Base-by-base conservation (phyloP, 2,797 vertebrate species). In the Pachyuromys duprasi region DNA sequence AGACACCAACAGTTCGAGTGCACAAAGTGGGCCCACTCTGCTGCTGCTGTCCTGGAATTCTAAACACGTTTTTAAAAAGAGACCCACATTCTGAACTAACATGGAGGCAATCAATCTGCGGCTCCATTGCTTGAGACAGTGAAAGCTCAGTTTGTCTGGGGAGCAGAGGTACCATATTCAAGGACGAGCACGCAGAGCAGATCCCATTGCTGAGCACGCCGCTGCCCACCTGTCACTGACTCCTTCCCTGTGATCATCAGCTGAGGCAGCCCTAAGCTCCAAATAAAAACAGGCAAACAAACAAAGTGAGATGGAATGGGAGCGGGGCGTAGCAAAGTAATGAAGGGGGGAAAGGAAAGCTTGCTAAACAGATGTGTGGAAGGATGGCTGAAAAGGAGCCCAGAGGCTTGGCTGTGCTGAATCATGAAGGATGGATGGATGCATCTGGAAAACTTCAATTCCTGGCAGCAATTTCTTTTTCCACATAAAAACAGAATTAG, bases 401-500 rank as follows among this genome's bases (percentile, higher is more conserved):
- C 55, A 81, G 55, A 2, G 60, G 60, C 60, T 88, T 96, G 93
- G 72, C 84, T 63, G 60, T 45, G 93, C n/a, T 36, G 70, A 93
- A 84, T 57, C 26, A 53, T 11, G 67, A 95, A 39, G 15, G 8
- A 65, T 55, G 75, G 49, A 90, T 74, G 22, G 42, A 60, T 70
- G n/a, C 53, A 91, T 84, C 92, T 95, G 83, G 83, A 36, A 49
- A 13, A 31, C 39, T 74, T 67, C 24, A n/a, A 79, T 97, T 94
- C n/a, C 75, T 94, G 95, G 92, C 88, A 94, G 62, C 55, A 62
- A 15, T 53, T 69, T n/a, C 75, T 78, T 90, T 67, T 76, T 33
- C 49, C 72, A 65, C 42, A 33, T 74, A 83, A 76, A 96, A 95
- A 91, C 49, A 84, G 53, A 93, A 96, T 94, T 88, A 96, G 70